Percentiles rank a stretch among this genome's conserved stretches.
Evolutionary conservation across 2,797 vertebrate species (phyloP).

Genomic region (Aselliscus stoliczkanus): DNA sequence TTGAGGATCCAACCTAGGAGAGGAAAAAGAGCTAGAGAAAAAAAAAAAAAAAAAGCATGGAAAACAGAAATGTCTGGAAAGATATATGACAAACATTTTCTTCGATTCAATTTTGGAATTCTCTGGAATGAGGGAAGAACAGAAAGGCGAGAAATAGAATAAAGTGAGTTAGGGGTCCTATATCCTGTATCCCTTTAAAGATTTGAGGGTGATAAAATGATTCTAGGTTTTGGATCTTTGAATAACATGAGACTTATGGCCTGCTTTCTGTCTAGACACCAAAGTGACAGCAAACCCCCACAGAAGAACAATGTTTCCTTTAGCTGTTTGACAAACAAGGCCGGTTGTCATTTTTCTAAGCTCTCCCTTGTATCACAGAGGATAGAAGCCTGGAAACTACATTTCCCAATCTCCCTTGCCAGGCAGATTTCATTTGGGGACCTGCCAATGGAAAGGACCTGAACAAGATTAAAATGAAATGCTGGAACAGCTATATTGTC

Average conservation of each 20-base stretch:
- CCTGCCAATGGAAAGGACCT: background rate
- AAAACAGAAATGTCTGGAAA: background rate
- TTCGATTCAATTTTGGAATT: constrained; percentile 10
- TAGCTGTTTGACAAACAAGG: no score
- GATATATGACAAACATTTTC: background rate
- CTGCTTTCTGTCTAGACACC: background rate
- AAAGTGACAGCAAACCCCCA: background rate
- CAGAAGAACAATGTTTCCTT: background rate
- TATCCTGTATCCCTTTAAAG: background rate
- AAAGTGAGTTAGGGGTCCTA: background rate
- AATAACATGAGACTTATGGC: background rate
- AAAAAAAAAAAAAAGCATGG: background rate
- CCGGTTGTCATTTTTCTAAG: background rate
- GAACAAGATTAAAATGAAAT: background rate
- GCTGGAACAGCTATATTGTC: background rate
- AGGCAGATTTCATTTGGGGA: background rate
- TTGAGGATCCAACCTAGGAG: background rate
- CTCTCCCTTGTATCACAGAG: background rate
- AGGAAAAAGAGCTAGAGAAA: background rate
- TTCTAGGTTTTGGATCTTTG: background rate
- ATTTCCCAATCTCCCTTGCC: background rate
- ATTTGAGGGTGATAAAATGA: background rate
- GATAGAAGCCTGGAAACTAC: background rate
- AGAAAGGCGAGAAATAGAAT: background rate
- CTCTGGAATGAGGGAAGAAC: background rate